Evolutionary conservation across 2,797 vertebrate genomes (phyloP), one percentile per base, ranked within the genome.

Genomic region (Cossypha polioptera): DNA sequence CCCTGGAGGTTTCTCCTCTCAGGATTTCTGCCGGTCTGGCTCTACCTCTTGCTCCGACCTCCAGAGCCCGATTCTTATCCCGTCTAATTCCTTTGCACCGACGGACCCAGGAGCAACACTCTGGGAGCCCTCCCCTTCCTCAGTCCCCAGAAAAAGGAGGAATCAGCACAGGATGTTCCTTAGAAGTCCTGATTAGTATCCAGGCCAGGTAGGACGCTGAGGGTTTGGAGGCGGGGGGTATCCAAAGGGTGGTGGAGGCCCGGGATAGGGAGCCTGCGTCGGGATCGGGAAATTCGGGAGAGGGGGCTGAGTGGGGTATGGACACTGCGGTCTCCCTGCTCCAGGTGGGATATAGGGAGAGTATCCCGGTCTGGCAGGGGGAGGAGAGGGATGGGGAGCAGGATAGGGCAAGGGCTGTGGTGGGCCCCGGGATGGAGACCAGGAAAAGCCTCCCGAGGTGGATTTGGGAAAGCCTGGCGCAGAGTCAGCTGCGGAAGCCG

Each of bases 291-390:
- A 98, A 28, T 58, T 76, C 0, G 98, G 98, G 87, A 98, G 98
- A 29, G 96, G 95, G 19, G 98, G 96, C 88, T 99, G 99, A 7
- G 95, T 81, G 0, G 98, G 98, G 87, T 99, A 99, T 2, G 98
- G 99, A 88, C 98, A 99, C 50, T 79, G 94, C 0, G 95, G 83
- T 26, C 78, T 96, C 26, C 81, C 94, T 2, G 62, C 48, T 38
- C 63, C 86, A 1, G 95, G 17, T 1, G 95, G 54, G 22, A 88
- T 31, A 55, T 96, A 98, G n/a, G 97, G 87, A 81, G 96, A 61
- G 35, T 97, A 98, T 3, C 95, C 95, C 0, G 94, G 88, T 13
- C 95, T 88, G 76, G 96, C 42, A 4, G 87, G 40, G 1, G 62
- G 93, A 42, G 79, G 72, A 53, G 95, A 82, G 17, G 90, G 36